phyloP scores from a whole-genome alignment of 2,797 vertebrate species.

The Scleropages formosus region DNA sequence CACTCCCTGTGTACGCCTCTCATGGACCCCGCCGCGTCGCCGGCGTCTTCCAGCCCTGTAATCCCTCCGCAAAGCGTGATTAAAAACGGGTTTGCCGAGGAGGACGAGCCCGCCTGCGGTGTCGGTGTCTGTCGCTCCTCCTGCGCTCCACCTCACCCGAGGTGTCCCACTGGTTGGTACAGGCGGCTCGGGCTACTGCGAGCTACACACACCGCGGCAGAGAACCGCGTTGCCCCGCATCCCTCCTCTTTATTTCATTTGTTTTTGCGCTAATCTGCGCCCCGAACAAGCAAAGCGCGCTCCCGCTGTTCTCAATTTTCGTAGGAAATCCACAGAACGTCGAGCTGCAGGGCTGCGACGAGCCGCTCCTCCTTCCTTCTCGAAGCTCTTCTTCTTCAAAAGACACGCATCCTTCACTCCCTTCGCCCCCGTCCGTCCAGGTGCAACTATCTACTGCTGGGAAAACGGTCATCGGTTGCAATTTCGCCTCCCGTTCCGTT shows the following conservation, averaged over 20 bases:
- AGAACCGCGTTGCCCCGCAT: not conserved
- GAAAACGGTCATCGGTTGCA: conserved; percentile 37
- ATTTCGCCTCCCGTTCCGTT: conserved; percentile 33
- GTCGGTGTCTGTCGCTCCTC: too few relatives aligned
- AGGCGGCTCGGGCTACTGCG: too few relatives aligned
- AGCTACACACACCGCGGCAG: too few relatives aligned
- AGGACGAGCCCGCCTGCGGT: too few relatives aligned
- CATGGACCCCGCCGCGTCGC: conserved; percentile 67
- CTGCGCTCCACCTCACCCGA: too few relatives aligned
- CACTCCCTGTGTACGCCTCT: conserved; percentile 55
- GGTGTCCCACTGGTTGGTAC: too few relatives aligned
- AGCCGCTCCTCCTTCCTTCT: conserved; percentile 27
- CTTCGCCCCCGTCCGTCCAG: conserved; percentile 29
- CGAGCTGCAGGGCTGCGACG: not conserved
- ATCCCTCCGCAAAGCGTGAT: conserved; percentile 37
- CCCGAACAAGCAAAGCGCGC: not conserved
- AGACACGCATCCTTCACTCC: conserved; percentile 32
- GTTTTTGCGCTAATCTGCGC: too few relatives aligned
- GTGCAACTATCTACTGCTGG: conserved; percentile 21
- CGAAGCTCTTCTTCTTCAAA: conserved; percentile 24
- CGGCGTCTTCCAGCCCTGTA: conserved; percentile 43
- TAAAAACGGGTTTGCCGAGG: not conserved
- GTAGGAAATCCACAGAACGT: conserved; percentile 4
- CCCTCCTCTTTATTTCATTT: too few relatives aligned
- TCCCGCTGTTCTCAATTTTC: not conserved